Evolutionary conservation across 2,888 invertebrate genomes (phyloP).

Genomic region (Phengaris alcon): DNA sequence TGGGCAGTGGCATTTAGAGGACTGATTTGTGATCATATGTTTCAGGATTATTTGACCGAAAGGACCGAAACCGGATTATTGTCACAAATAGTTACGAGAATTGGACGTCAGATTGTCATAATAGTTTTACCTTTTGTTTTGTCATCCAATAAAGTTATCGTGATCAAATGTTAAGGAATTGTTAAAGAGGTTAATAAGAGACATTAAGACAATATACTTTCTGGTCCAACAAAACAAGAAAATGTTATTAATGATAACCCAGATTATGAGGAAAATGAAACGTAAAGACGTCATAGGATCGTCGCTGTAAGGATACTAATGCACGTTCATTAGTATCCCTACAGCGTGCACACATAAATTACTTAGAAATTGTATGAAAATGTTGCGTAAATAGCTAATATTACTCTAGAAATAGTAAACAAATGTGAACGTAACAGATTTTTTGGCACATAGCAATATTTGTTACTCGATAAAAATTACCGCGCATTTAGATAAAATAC

Average conservation of each 20-base stretch:
- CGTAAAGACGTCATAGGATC: background rate
- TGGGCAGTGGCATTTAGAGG: background rate
- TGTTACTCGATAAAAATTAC: background rate
- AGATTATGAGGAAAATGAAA: slow-evolving; percentile 21
- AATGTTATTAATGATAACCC: background rate
- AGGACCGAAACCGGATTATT: no score
- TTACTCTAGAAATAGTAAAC: background rate
- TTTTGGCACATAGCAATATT: background rate
- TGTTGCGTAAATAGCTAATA: background rate
- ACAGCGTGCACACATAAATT: background rate
- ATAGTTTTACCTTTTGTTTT: background rate
- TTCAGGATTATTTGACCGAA: background rate
- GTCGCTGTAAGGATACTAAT: background rate
- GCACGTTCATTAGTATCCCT: background rate
- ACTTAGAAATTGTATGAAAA: background rate
- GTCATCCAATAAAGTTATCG: background rate
- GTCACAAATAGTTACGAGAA: no score
- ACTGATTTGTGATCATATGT: no score
- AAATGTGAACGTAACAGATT: background rate
- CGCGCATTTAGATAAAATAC: background rate
- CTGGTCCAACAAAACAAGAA: slow-evolving; percentile 17
- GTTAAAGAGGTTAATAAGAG: background rate
- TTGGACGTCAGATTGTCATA: background rate
- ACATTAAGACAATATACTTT: background rate
- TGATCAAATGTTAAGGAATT: background rate